These are phyloP conservation scores for Peromyscus leucopus DNA, from an alignment of 2,113 vertebrate species.

Conservation along the genomic window DNA sequence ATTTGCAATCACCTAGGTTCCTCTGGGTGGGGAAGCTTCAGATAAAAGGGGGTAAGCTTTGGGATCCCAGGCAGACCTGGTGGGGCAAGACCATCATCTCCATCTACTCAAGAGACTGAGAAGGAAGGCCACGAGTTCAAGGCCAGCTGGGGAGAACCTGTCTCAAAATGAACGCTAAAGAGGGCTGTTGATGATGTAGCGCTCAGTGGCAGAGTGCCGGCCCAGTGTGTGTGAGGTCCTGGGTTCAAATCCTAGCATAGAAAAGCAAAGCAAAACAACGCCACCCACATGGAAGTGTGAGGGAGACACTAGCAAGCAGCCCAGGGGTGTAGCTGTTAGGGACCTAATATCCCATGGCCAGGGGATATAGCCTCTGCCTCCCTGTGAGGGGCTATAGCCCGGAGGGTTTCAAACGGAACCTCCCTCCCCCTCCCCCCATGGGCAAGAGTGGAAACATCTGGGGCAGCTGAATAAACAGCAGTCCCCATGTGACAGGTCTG, in stretches of 20 bases:
- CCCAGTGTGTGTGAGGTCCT: background rate
- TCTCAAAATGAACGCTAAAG: background rate
- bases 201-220: background rate
- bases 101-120: background rate
- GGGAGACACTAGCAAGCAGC: background rate
- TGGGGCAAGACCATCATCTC: background rate
- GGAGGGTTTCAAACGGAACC: constrained; percentile 38
- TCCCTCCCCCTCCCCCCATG: background rate
- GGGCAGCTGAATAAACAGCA: constrained; percentile 65
- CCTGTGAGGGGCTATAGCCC: background rate
- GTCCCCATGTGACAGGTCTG: background rate
- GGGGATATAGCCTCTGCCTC: background rate
- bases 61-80: too few species aligned
- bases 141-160: background rate
- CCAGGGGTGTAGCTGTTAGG: background rate
- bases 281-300: background rate
- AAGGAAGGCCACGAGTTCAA: background rate
- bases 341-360: background rate
- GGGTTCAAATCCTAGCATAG: background rate
- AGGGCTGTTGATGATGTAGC: background rate
- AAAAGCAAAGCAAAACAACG: background rate
- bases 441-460: background rate
- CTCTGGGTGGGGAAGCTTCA: accelerated
- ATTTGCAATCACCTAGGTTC: background rate
- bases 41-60: background rate